A percentile compares a stretch with the other conserved stretches of the same genome.
Conservation (phyloP, 2,888 invertebrate genomes). For the Cantharis flavilabris region DNA sequence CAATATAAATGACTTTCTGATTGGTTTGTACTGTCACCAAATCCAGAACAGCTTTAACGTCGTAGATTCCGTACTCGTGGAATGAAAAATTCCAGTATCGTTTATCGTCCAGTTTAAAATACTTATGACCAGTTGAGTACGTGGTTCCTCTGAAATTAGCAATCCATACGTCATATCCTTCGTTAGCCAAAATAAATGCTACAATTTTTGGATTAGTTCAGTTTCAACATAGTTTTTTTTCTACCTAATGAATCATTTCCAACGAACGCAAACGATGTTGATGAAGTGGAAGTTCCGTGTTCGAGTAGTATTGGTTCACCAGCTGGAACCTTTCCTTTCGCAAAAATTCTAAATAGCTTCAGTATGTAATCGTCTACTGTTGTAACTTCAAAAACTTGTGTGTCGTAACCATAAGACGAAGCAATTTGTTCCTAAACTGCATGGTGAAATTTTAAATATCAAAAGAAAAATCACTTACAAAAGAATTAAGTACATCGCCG, state of each 20-base stretch:
- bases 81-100: constrained; percentile 20
- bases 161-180: constrained; percentile 59
- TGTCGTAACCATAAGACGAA: neutral
- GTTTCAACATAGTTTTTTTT: neutral
- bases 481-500: neutral
- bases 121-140: constrained; percentile 28
- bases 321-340: neutral
- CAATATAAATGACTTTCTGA: constrained; percentile 66
- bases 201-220: constrained; percentile 26
- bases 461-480: neutral
- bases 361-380: neutral
- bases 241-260: constrained; percentile 50
- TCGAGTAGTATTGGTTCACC: neutral
- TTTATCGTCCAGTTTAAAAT: constrained; percentile 37
- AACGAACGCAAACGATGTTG: constrained; percentile 45
- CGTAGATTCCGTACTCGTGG: constrained; percentile 15
- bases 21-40: constrained; percentile 24
- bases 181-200: constrained; percentile 55
- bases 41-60: constrained; percentile 28
- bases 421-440: neutral
- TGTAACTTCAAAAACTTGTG: neutral
- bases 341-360: neutral
- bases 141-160: constrained; percentile 41
- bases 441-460: neutral
- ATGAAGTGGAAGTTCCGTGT: constrained; percentile 47